Evolutionary conservation across 2,797 vertebrate genomes (phyloP).

Genomic region (Borostomias antarcticus): DNA sequence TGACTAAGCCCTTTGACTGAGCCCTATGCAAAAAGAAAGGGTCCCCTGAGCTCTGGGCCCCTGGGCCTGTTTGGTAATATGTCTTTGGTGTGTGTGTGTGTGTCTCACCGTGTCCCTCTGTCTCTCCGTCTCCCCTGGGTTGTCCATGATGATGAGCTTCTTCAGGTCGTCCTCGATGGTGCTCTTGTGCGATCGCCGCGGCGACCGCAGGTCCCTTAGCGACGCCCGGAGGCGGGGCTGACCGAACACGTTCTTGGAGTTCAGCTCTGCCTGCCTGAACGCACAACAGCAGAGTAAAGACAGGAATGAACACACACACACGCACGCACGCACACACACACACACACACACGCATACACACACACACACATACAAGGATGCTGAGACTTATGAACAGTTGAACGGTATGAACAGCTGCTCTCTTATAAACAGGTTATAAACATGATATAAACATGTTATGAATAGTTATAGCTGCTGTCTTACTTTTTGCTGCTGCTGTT

Average conservation of each 20-base stretch:
- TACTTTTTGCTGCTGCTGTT: conserved; percentile 73
- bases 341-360: not conserved
- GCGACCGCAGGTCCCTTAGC: conserved; percentile 89
- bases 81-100: too few species aligned
- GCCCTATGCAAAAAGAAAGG: too few species aligned
- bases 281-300: conserved; percentile 13
- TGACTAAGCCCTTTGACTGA: too few species aligned
- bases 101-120: conserved; percentile 76
- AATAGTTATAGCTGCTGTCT: too few species aligned
- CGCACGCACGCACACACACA: not conserved
- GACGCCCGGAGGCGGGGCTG: conserved; percentile 90
- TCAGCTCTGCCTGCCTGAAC: conserved; percentile 85
- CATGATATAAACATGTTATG: too few species aligned
- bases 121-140: conserved; percentile 64
- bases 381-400: not conserved
- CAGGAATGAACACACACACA: not conserved
- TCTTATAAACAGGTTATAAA: too few species aligned
- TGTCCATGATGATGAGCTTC: conserved; percentile 94
- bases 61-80: too few species aligned
- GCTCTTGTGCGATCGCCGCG: conserved; percentile 87
- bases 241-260: conserved; percentile 90
- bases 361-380: conserved; percentile 13
- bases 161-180: conserved; percentile 93
- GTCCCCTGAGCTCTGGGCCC: too few species aligned
- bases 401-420: too few species aligned